Percentiles rank a stretch among this genome's conserved stretches.
These are phyloP conservation scores for Ptiloglossa arizonensis DNA, from an alignment of 1,140 invertebrate species.

Conservation along the genomic window DNA sequence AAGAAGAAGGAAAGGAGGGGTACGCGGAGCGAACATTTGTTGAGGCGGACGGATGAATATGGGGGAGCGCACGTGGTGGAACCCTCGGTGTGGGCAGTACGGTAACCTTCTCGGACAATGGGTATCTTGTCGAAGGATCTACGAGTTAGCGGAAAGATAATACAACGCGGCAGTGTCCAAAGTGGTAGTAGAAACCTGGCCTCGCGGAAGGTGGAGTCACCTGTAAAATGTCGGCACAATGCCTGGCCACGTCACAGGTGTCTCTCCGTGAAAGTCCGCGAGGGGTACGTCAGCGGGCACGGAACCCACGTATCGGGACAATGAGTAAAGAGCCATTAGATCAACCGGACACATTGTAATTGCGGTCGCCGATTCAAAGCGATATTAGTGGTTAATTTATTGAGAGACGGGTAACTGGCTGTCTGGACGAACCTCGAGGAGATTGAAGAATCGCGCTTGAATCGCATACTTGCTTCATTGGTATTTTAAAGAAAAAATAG, in stretches of 20 bases:
- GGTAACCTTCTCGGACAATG: constrained; percentile 45
- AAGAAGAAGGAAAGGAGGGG: background rate
- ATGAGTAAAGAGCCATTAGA: constrained; percentile 41
- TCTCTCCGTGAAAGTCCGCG: constrained; percentile 25
- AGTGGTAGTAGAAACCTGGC: constrained; percentile 29
- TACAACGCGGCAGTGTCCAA: constrained; percentile 33
- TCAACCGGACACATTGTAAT: constrained; percentile 39
- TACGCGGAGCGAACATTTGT: constrained; percentile 2
- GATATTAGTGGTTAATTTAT: constrained; percentile 39
- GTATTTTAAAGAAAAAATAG: background rate
- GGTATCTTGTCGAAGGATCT: constrained; percentile 46
- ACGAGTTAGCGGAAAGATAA: constrained; percentile 39
- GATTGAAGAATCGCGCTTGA: background rate
- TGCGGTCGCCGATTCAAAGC: constrained; percentile 11
- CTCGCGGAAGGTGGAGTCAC: constrained; percentile 42
- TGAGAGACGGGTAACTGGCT: background rate
- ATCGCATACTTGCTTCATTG: too few relatives aligned
- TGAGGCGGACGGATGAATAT: constrained; percentile 16
- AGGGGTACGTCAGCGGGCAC: constrained; percentile 1
- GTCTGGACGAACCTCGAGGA: background rate
- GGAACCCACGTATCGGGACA: constrained; percentile 32
- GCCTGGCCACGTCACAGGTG: constrained; percentile 36
- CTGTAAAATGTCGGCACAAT: constrained; percentile 51
- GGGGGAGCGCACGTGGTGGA: constrained; percentile 6
- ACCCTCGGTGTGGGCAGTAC: constrained; percentile 21